These are phyloP conservation scores for Coluber constrictor DNA, from an alignment of 2,797 vertebrate species.

Conservation along the genomic window DNA sequence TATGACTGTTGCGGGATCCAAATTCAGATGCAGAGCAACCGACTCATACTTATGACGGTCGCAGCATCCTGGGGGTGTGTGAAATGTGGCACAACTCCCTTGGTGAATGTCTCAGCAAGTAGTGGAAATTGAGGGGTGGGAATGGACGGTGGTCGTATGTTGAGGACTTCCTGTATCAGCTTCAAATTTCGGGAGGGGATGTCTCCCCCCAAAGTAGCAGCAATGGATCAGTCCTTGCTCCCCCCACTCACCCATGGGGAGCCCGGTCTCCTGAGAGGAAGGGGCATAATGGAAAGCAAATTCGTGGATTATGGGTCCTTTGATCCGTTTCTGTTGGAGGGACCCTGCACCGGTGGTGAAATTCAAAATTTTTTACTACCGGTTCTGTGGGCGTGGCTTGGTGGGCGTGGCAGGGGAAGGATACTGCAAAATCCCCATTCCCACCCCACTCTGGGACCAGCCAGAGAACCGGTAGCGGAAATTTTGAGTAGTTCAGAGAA, in stretches of 20 bases:
- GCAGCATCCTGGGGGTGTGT: rapidly evolving
- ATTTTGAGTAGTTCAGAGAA: no score
- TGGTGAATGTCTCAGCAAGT: not conserved
- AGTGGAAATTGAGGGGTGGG: not conserved
- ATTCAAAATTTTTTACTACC: no score
- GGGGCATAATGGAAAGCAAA: no score
- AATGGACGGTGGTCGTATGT: not conserved
- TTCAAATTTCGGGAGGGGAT: not conserved
- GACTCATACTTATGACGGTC: not conserved
- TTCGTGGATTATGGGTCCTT: no score
- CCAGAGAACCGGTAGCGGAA: no score
- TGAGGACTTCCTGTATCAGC: not conserved
- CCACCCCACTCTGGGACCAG: no score
- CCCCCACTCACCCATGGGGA: no score
- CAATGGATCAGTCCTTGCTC: not conserved
- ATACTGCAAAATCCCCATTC: no score
- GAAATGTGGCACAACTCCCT: not conserved
- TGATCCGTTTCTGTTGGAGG: not conserved
- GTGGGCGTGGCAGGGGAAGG: no score
- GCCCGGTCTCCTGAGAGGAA: no score
- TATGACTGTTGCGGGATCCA: rapidly evolving
- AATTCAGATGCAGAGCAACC: not conserved
- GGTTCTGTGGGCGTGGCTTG: no score
- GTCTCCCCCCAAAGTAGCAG: not conserved
- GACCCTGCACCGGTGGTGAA: not conserved